Conservation (phyloP, 2,888 invertebrate species). For the Orgyia antiqua region DNA sequence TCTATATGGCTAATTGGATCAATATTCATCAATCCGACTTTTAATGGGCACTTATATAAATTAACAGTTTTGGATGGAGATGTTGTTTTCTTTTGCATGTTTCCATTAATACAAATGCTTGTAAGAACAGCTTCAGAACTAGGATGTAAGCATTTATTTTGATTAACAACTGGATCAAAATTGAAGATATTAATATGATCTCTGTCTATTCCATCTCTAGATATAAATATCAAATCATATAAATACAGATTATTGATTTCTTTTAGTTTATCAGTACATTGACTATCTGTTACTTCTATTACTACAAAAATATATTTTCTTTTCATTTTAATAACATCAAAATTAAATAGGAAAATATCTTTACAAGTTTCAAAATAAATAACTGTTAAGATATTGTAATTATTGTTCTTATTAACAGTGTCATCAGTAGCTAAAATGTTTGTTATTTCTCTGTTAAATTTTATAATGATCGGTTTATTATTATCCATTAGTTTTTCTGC, state of each 20-base stretch:
- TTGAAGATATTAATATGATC: constrained; percentile 26
- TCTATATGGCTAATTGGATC: constrained; percentile 43
- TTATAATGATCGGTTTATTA: constrained; percentile 17
- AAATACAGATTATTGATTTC: constrained; percentile 23
- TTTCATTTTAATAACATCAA: constrained; percentile 14
- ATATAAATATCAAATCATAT: constrained; percentile 36
- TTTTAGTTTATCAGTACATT: constrained; percentile 18
- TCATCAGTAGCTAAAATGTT: constrained; percentile 5
- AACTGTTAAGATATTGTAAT: constrained; percentile 14
- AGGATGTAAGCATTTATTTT: constrained; percentile 30
- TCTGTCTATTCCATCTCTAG: constrained; percentile 14
- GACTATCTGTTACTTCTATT: constrained; percentile 11
- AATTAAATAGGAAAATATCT: constrained; percentile 17
- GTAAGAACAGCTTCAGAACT: constrained; percentile 21
- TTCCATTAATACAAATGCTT: constrained; percentile 36
- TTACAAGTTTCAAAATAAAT: constrained; percentile 27
- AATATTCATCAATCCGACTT: constrained; percentile 40
- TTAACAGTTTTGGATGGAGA: constrained; percentile 41
- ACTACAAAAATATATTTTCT: constrained; percentile 36
- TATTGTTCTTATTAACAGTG: constrained; percentile 8
- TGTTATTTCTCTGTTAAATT: not conserved
- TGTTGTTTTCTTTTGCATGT: constrained; percentile 14
- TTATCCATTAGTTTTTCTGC: constrained; percentile 15
- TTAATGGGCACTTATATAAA: constrained; percentile 47
- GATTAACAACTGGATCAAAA: constrained; percentile 36